Evolutionary conservation across 2,797 vertebrate genomes (phyloP), one percentile per base, ranked within the genome.

Genomic region (Lerista edwardsae): DNA sequence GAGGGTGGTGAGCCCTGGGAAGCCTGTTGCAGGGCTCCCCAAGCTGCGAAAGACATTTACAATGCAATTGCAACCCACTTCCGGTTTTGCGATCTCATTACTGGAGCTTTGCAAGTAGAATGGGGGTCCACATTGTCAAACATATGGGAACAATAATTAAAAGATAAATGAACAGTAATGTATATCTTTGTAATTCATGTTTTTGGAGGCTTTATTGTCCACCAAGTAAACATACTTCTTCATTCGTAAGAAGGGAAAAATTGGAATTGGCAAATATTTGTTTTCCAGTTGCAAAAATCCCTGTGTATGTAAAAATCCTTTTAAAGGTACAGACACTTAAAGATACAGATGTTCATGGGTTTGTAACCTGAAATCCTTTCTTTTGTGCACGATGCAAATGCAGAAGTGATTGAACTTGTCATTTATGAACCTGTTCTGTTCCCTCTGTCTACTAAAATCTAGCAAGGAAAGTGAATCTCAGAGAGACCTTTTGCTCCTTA

Each of bases 401-500:
- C 29, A 74, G 61, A 51, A 36, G 23, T 27, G 59, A 82, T 3
- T 29, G 41, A 47, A 29, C 59, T 41, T 61, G 47, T 34, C 59
- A 81, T 72, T 12, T 1, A 9, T 57, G 82, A 57, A 47, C 6
- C 9, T 39, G 8, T 84, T 47, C 41, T 82, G 23, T 31, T 59
- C 34, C 29, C 41, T 65, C 61, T 11, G n/a, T 51, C 23, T 31
- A 36, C 59, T 55, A 75, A 82, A 73, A 31, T 47, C 21, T 31
- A 34, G 39, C 64, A 31, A 55, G 36, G 47, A 75, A 68, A 80
- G 27, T 59, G 34, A 79, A 10, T 80, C 83, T 92, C 79, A 86
- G 85, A 88, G 44, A 17, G 9, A 25, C 41, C 8, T 79, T 88
- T 73, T 73, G 27, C 41, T 91, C 3, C 21, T 84, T 80, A 47